These are phyloP conservation scores for Molothrus aeneus DNA, from an alignment of 2,797 vertebrate genomes.

Conservation along the genomic window DNA sequence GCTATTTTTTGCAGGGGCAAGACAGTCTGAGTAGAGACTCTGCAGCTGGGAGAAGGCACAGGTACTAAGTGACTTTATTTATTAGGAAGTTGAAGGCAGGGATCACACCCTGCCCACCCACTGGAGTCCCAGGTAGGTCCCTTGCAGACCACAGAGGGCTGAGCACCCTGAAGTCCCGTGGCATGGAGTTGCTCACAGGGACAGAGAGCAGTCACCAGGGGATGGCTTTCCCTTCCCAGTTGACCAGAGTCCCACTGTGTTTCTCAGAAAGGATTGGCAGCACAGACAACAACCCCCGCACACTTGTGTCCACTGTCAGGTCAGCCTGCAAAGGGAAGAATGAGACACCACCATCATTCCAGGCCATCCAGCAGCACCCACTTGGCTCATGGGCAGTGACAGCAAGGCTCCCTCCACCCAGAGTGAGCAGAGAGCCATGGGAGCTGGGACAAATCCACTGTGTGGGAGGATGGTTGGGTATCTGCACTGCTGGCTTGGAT, in stretches of 20 bases:
- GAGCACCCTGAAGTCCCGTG: neutral
- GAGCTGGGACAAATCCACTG: neutral
- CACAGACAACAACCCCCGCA: constrained; percentile 32
- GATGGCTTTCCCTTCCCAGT: constrained; percentile 47
- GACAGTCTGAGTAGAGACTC: neutral
- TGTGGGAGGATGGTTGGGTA: neutral
- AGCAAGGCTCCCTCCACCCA: neutral
- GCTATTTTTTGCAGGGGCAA: neutral
- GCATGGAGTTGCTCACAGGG: rapidly evolving
- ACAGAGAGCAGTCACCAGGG: constrained; percentile 15
- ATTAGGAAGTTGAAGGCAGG: neutral
- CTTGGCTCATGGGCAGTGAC: rapidly evolving
- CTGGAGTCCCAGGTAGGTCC: neutral
- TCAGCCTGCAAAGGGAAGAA: neutral
- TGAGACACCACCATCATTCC: rapidly evolving
- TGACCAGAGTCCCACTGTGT: constrained; percentile 30
- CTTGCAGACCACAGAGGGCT: neutral
- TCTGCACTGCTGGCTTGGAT: neutral
- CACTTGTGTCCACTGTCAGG: neutral
- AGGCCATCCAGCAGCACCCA: neutral
- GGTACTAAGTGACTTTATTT: neutral
- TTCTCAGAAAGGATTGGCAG: constrained; percentile 11
- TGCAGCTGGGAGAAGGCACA: neutral
- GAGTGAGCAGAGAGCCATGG: rapidly evolving
- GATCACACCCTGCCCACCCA: neutral